Base-by-base conservation (phyloP, 2,797 vertebrate genomes). In the Lepilemur ruficaudatus region DNA sequence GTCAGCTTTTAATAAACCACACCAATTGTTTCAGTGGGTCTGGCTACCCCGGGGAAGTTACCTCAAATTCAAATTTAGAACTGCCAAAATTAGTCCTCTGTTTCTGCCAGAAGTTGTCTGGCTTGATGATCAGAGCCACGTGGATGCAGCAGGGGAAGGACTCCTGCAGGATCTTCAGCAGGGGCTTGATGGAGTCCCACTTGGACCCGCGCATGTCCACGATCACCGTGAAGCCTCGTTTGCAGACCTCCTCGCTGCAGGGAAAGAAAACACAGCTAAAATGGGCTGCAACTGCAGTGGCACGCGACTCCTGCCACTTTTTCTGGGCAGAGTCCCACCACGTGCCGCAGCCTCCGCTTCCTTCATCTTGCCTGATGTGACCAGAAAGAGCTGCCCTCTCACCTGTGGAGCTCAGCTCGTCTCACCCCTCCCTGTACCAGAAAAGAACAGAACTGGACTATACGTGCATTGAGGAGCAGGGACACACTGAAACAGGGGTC, bases 91-190 rank as follows among this genome's bases (percentile, higher is more conserved):
- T 99, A 94, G 99, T 99, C 98, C 99, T 99, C 98, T 99, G 99
- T 97, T 99, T 99, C 98, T 99, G 99, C 99, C 99, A 99, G 98
- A 99, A 99, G 99, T 99, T 99, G 98, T 99, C 99, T 41, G 99
- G 99, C 98, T 99, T 99, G 98, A 99, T 99, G 98, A 99, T 99
- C 98, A 99, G 99, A 97, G 99, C 99, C 97, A 99, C 98, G 94
- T 99, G 99, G 98, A 99, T 99, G 99, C 99, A 99, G 98, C 98
- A 98, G 7, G 99, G 99, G 98, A 99, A 99, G 43, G 99, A 99
- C 98, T 99, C 99, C 98, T 99, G 99, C 80, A 99, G 98, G 98
- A 99, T 99, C 99, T 99, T 99, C 98, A 99, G 98, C 96, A 99
- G 99, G n/a, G 99, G 99, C 97, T 99, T 99, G 98, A 99, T 99